Base-by-base conservation (phyloP, 2,888 invertebrate species). In the Onchidella celtica region DNA sequence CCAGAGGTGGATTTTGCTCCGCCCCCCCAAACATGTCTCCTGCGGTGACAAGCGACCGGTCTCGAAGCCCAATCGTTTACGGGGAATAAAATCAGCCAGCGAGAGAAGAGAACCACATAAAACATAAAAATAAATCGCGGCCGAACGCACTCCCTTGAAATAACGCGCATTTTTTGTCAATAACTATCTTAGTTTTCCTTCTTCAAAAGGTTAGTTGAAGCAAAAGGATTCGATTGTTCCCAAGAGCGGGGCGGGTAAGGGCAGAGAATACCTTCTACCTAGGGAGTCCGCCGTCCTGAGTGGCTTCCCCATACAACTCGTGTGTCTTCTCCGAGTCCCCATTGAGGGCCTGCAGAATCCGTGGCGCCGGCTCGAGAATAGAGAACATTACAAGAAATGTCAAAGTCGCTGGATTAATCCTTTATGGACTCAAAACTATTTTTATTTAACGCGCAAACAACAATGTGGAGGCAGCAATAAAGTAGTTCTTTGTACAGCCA, bases 391-490 rank as follows among this genome's bases (percentile, higher is more conserved):
- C 63, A 63, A 75, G 47, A 65, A 75, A 63, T 75, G 75, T 63
- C 75, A 75, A 65, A 75, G 75, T 75, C 75, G 63, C 17, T 24
- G 75, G 63, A 75, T 75, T 75, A 75, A 75, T 75, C 47, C 65
- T 75, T 59, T 74, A 63, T 74, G 47, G 65, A 32, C 63, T 63
- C 74, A 47, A 61, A 75, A 65, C 75, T 65, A 75, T 75, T 75
- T 75, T 75, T 65, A 65, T 75, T 75, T 63, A 38, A 65, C 63
- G 75, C 75, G 65, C 75, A 2, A 11, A 32, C 65, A 32, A 75
- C 63, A 65, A 65, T 61, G 65, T 3, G n/a, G 65, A 47, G 75
- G 40, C 47, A 32, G 47, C 63, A 63, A 75, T 65, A 75, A 65
- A 75, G 47, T 65, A 63, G 40, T 40, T 63, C 40, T 63, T 40